Base-by-base conservation (phyloP, 2,797 vertebrate species). In the Ceyx erithaca region DNA sequence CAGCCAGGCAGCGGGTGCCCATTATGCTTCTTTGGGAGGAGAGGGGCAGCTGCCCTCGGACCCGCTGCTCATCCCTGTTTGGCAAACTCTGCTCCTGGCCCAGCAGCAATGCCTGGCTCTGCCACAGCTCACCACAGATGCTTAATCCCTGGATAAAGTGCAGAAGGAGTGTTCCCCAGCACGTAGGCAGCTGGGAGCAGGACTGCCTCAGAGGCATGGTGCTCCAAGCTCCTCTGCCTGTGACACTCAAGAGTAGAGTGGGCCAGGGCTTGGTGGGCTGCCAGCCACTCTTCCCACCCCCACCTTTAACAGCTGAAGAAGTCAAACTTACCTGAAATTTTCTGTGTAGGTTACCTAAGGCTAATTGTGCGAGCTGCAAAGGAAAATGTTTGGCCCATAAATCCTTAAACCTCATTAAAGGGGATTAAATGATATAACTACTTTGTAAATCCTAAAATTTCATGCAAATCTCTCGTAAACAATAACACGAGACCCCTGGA, bases 371-470 rank as follows among this genome's bases (percentile, higher is more conserved):
- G 0, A 88, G 85, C 78, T 80, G 68, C 51, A 77, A 80, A 91
- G 81, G 73, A 79, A 68, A 73, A 52, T 48, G 70, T 76, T 78
- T 87, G 73, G 75, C 75, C 80, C 45, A 28, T 88, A 91, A 95
- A 94, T 92, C 85, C 93, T 69, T 80, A 89, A 85, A 91, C 93
- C 85, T 95, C 93, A 85, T 95, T 92, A 93, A 93, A 91, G 66
- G 80, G 92, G 89, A 96, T 96, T 95, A 92, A 89, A 79, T 83
- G 54, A 86, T 92, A 91, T 7, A 48, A 90, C 78, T 88, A 52
- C 89, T 95, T 94, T 89, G 87, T 86, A 94, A 95, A 93, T 88
- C 87, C 89, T 66, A 48, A 91, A 75, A 64, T 66, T 94, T 91
- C 78, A 59, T 22, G 73, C 77, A 72, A 78, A 89, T 83, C 52